Percentiles rank a stretch among this genome's conserved stretches.
phyloP scores from a whole-genome alignment of 2,888 invertebrate genomes.

The Dynastes hyllus region DNA sequence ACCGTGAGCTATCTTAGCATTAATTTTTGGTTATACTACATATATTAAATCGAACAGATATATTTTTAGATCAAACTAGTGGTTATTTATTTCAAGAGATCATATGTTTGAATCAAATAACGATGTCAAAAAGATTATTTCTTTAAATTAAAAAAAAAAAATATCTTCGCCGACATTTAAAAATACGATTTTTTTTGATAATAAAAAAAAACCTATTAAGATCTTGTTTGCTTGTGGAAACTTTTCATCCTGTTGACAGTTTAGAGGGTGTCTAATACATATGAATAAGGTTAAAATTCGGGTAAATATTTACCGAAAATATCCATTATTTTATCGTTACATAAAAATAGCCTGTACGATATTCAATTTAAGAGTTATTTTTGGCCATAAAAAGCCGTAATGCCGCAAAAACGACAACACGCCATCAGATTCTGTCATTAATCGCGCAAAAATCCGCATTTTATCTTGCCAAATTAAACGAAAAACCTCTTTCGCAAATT shows the following conservation, averaged over 20 bases:
- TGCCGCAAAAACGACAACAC: neutral
- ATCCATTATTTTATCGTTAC: neutral
- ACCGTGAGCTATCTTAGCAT: too few relatives aligned
- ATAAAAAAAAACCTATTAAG: too few relatives aligned
- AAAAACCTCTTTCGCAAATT: neutral
- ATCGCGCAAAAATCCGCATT: neutral
- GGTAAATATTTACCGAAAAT: neutral
- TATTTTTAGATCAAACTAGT: too few relatives aligned
- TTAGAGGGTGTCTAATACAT: neutral
- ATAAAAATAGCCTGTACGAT: neutral
- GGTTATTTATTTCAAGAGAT: too few relatives aligned
- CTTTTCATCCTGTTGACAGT: neutral
- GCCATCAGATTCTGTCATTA: neutral
- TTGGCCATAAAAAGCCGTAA: neutral
- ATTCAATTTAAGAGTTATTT: constrained; percentile 3
- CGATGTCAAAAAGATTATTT: too few relatives aligned
- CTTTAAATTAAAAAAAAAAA: too few relatives aligned
- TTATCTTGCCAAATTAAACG: constrained; percentile 6
- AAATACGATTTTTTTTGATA: neutral
- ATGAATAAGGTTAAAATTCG: neutral
- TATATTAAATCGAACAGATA: too few relatives aligned
- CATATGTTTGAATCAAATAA: too few relatives aligned
- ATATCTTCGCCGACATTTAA: neutral
- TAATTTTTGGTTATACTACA: too few relatives aligned
- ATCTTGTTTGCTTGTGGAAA: neutral